phyloP scores from a whole-genome alignment of 2,888 invertebrate species.

The Brachylomia viminalis region DNA sequence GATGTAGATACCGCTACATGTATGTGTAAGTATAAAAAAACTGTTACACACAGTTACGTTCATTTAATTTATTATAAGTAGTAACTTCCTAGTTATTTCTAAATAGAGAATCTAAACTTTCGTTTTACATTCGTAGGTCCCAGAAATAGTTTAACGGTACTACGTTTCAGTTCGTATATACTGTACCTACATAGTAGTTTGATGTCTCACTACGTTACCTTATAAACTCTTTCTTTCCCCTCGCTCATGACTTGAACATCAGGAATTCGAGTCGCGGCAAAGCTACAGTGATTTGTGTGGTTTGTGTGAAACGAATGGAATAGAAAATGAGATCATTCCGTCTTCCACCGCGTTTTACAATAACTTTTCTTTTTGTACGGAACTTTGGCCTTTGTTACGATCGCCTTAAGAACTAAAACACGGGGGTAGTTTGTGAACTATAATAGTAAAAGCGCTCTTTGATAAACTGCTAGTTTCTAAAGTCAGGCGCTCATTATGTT shows the following conservation, averaged over 20 bases:
- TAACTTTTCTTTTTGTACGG: slow-evolving; percentile 61
- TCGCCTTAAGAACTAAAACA: slow-evolving; percentile 23
- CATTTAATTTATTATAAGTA: too few species aligned
- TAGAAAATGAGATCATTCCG: slow-evolving; percentile 83
- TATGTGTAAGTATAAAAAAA: too few species aligned
- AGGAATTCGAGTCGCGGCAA: slow-evolving; percentile 59
- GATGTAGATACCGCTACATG: too few species aligned
- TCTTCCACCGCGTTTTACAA: slow-evolving; percentile 72
- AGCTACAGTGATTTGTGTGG: slow-evolving; percentile 82
- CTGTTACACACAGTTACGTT: neutral
- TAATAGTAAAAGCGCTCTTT: slow-evolving; percentile 41
- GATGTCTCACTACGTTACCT: neutral
- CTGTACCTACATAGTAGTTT: neutral
- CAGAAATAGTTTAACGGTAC: neutral
- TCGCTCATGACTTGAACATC: slow-evolving; percentile 53
- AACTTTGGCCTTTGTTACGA: slow-evolving; percentile 52
- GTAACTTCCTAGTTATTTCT: neutral
- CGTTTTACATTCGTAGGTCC: neutral
- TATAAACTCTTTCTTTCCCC: slow-evolving; percentile 4
- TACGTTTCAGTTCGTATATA: neutral
- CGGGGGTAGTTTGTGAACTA: slow-evolving; percentile 2
- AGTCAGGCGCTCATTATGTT: slow-evolving; percentile 45
- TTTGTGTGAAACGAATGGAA: slow-evolving; percentile 82
- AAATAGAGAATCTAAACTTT: neutral
- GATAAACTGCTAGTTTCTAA: slow-evolving; percentile 40